phyloP scores from a whole-genome alignment of 1,140 invertebrate species.

The Brachionus manjavacas region DNA sequence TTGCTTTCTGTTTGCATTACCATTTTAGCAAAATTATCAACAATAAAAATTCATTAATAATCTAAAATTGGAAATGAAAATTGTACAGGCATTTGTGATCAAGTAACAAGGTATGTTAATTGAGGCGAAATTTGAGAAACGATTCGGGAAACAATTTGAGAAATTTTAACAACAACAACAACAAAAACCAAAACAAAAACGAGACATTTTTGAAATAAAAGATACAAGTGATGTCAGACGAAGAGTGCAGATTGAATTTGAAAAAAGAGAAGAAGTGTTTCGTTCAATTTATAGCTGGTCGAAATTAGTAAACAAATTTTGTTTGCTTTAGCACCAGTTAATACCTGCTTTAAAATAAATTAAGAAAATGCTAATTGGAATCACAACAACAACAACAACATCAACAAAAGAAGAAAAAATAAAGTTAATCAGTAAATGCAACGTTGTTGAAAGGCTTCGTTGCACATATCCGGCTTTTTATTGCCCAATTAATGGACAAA shows the following conservation, averaged over 20 bases:
- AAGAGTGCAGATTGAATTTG: no score
- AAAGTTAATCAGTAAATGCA: neutral
- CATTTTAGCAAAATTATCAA: neutral
- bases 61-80: neutral
- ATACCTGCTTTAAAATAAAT: conserved; percentile 28
- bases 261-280: neutral
- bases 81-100: neutral
- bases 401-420: neutral
- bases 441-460: neutral
- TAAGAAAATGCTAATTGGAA: neutral
- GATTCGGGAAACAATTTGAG: no score
- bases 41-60: neutral
- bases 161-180: no score
- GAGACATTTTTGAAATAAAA: neutral
- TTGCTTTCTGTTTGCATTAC: conserved; percentile 22
- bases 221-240: neutral
- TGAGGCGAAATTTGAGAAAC: neutral
- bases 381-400: neutral
- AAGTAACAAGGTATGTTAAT: neutral
- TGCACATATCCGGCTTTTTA: neutral
- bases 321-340: neutral
- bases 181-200: no score
- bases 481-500: neutral
- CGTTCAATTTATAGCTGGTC: neutral
- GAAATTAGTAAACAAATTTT: neutral